Conservation (phyloP, 2,113 vertebrate species). For the Cebidichthys violaceus region DNA sequence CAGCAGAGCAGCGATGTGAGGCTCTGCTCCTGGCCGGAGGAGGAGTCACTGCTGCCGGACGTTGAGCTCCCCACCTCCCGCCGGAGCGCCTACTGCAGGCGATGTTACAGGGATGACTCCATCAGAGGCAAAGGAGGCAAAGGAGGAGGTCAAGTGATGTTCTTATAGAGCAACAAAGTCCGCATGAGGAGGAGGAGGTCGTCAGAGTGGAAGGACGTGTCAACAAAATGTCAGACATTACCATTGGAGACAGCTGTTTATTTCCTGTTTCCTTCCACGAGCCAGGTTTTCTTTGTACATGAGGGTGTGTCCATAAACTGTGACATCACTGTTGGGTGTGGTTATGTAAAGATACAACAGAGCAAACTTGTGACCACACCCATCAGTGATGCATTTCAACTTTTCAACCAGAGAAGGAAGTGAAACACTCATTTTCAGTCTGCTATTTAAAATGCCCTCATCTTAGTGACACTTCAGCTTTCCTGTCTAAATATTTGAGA, state of each 20-base stretch:
- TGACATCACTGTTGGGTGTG: background rate
- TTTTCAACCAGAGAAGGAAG: background rate
- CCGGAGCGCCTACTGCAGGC: background rate
- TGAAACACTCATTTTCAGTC: background rate
- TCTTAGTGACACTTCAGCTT: background rate
- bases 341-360: background rate
- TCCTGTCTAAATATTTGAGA: background rate
- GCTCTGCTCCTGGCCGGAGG: too few species aligned
- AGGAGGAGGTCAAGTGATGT: background rate
- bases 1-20: too few species aligned
- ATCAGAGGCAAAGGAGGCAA: background rate
- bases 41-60: too few species aligned
- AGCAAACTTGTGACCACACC: background rate
- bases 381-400: background rate
- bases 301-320: background rate
- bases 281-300: background rate
- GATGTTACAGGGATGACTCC: conserved; percentile 7
- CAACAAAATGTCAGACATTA: background rate
- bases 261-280: background rate
- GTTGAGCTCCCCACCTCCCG: too few species aligned
- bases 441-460: background rate
- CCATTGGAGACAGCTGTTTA: too few species aligned
- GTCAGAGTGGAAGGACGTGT: background rate
- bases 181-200: background rate
- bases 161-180: background rate